A percentile compares a stretch with the other conserved stretches of the same genome.
phyloP scores from a whole-genome alignment of 2,888 invertebrate species.

The Panzeria rudis region DNA sequence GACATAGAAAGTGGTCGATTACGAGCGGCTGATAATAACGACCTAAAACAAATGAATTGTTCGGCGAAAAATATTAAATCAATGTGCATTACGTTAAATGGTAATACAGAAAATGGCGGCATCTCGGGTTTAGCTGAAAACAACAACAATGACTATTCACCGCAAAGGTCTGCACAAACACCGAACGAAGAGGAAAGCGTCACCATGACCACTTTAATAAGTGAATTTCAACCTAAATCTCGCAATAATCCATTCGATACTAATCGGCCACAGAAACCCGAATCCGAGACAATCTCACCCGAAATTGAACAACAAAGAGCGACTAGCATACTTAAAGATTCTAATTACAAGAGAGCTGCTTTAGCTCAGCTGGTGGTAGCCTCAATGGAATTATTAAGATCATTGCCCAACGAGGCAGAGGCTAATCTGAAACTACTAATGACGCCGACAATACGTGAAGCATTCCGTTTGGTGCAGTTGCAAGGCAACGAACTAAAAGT shows the following conservation, averaged over 20 bases:
- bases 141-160: constrained; percentile 75
- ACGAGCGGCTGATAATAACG: constrained; percentile 69
- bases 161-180: constrained; percentile 77
- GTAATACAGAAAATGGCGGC: constrained; percentile 75
- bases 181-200: constrained; percentile 81
- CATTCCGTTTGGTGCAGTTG: constrained; percentile 83
- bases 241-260: constrained; percentile 83
- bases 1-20: constrained; percentile 82
- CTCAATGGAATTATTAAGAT: constrained; percentile 90
- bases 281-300: constrained; percentile 88
- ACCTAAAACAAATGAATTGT: constrained; percentile 71
- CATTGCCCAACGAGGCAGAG: constrained; percentile 86
- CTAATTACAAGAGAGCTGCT: constrained; percentile 92
- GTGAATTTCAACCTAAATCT: constrained; percentile 83
- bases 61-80: constrained; percentile 75
- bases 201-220: constrained; percentile 83
- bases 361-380: constrained; percentile 94
- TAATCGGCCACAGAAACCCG: constrained; percentile 82
- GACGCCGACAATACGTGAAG: constrained; percentile 84
- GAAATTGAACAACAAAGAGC: constrained; percentile 93
- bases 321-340: constrained; percentile 93
- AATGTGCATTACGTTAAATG: constrained; percentile 77
- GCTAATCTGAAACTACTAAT: constrained; percentile 84
- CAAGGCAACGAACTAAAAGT: constrained; percentile 83
- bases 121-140: constrained; percentile 75